These are phyloP conservation scores for Eupithecia centaureata DNA, from an alignment of 2,888 invertebrate species.

Conservation along the genomic window DNA sequence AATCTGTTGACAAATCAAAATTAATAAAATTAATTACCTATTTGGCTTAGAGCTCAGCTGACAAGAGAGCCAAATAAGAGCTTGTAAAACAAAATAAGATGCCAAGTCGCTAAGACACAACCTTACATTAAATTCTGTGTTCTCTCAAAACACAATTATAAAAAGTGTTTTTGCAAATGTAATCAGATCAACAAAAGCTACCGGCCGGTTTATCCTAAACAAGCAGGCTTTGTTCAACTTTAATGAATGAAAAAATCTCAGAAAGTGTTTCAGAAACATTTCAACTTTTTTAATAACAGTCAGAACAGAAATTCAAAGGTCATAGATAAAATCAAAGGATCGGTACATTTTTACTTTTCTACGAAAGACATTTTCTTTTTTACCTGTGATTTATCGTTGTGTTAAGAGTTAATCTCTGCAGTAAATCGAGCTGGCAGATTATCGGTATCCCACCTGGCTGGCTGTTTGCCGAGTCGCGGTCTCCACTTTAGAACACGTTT, in stretches of 20 bases:
- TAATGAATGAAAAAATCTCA: conserved; percentile 27
- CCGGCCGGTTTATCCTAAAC: conserved; percentile 21
- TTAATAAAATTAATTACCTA: too few species aligned
- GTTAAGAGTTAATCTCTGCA: too few species aligned
- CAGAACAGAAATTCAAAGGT: conserved; percentile 13
- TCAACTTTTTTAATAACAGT: conserved; percentile 19
- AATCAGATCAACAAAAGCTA: conserved; percentile 25
- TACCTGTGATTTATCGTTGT: too few species aligned
- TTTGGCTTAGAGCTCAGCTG: too few species aligned
- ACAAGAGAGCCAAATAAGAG: too few species aligned
- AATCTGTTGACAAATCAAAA: too few species aligned
- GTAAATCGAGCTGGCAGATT: too few species aligned
- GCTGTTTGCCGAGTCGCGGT: too few species aligned
- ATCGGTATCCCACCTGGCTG: too few species aligned
- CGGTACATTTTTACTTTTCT: neutral
- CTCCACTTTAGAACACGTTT: too few species aligned
- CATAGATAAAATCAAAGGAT: conserved; percentile 5
- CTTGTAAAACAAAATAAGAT: too few species aligned
- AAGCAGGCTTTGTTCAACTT: conserved; percentile 24
- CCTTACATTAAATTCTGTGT: neutral
- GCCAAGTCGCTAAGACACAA: neutral
- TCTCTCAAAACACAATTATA: conserved; percentile 10
- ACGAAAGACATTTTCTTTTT: neutral
- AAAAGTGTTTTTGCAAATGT: conserved; percentile 18
- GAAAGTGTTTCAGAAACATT: conserved; percentile 15